Evolutionary conservation across 2,797 vertebrate genomes (phyloP), one percentile per base, ranked within the genome.

Genomic region (Neosilurus mollespiculum): DNA sequence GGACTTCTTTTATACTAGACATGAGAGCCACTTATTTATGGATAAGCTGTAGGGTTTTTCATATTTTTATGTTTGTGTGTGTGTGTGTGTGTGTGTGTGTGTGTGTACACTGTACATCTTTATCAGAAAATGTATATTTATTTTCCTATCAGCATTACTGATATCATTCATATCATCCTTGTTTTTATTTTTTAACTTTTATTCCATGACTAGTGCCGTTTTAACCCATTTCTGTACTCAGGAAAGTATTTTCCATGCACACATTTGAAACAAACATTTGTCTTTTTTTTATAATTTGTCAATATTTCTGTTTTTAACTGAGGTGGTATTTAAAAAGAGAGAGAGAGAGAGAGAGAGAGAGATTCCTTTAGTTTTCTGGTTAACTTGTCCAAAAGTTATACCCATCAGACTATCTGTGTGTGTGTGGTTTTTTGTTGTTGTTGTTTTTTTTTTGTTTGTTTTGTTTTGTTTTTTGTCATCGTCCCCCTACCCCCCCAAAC

Each of bases 211-310:
- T 94, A 93, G 93, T 93, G 93, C 94, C 3, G 71, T 84, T 94
- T 93, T 90, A 5, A 92, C 92, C 81, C 93, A 92, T 94, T 96
- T 97, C 96, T 96, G 96, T 96, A 97, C 98, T 99, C 98, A 99
- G 98, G 98, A 98, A 98, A 97, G 95, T 91, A 88, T 91, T 91
- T 90, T 92, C 92, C 94, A 92, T 93, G 92, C 94, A 64, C 81
- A 86, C 81, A 85, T 89, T 89, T 88, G 86, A 91, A 64, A 87
- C 84, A 87, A 30, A 15, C 37, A 15, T 78, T 77, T 20, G 56
- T 80, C 58, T 80, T 62, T 81, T 81, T 71, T 66, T 77, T 49
- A 78, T 85, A 26, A 76, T 70, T 81, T 78, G 37, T 70, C 20
- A 37, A 16, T 71, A 43, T 71, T 71, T 71, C 67, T 26, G 18